Evolutionary conservation across 1,140 invertebrate genomes (phyloP).

Genomic region (Magallana gigas): DNA sequence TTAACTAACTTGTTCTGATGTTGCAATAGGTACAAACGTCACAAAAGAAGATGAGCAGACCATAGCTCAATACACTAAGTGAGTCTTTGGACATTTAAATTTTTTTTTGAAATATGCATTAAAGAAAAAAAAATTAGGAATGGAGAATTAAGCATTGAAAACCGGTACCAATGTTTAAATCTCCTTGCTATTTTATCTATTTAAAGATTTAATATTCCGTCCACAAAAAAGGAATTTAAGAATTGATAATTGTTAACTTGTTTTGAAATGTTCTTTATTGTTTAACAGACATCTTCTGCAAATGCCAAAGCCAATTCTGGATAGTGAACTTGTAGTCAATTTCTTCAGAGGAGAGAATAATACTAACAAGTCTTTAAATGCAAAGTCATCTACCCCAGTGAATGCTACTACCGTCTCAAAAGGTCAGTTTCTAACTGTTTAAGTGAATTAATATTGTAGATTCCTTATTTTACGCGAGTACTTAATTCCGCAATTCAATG

Average conservation of each 20-base stretch:
- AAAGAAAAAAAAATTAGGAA: too few species aligned
- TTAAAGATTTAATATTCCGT: too few species aligned
- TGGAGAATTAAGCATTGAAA: too few species aligned
- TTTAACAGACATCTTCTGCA: slow-evolving; percentile 16
- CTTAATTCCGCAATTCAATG: too few species aligned
- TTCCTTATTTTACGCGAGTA: too few species aligned
- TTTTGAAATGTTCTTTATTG: neutral
- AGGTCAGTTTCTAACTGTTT: neutral
- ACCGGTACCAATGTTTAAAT: too few species aligned
- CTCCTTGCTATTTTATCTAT: too few species aligned
- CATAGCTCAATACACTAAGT: slow-evolving; percentile 25
- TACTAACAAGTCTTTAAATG: neutral
- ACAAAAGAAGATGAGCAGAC: slow-evolving; percentile 13
- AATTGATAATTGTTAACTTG: too few species aligned
- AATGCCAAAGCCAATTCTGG: neutral
- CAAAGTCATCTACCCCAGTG: slow-evolving; percentile 22
- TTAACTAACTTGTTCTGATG: neutral
- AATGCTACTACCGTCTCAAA: neutral
- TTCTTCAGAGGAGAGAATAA: neutral
- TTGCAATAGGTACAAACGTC: neutral
- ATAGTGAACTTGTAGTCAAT: slow-evolving; percentile 17
- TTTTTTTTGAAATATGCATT: too few species aligned
- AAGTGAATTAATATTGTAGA: too few species aligned
- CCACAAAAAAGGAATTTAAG: too few species aligned
- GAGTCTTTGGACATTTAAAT: neutral